These are phyloP conservation scores for Brachypalpus laphriformis DNA, from an alignment of 2,888 invertebrate species.

Conservation along the genomic window DNA sequence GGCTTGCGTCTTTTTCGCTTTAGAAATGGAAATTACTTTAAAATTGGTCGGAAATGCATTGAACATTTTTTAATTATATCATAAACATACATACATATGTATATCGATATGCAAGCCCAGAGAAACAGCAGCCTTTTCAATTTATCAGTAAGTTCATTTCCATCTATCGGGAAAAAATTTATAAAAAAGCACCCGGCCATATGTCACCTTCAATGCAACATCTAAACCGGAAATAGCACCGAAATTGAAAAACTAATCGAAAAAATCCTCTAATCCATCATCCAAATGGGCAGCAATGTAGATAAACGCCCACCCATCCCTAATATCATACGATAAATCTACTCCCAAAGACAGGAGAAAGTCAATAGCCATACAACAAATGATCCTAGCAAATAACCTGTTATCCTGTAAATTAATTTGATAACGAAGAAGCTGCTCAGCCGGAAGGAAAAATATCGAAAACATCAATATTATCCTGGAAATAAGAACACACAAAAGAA, in stretches of 20 bases:
- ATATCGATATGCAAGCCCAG: too few species aligned
- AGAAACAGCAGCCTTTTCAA: too few species aligned
- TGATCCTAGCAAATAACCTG: slow-evolving; percentile 54
- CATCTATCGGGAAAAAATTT: too few species aligned
- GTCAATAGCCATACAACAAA: slow-evolving; percentile 55
- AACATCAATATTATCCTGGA: slow-evolving; percentile 61
- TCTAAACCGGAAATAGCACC: slow-evolving; percentile 49
- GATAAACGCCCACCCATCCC: neutral
- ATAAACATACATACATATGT: too few species aligned
- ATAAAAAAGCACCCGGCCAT: slow-evolving; percentile 5
- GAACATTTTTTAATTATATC: too few species aligned
- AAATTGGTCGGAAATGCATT: too few species aligned
- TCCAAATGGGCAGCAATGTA: slow-evolving; percentile 17
- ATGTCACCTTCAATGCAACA: slow-evolving; percentile 32
- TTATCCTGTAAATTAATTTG: slow-evolving; percentile 70
- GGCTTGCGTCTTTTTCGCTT: too few species aligned
- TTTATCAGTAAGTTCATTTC: too few species aligned
- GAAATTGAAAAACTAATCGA: slow-evolving; percentile 72
- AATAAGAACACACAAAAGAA: slow-evolving; percentile 23
- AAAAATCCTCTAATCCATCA: slow-evolving; percentile 53
- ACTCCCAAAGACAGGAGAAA: slow-evolving; percentile 21
- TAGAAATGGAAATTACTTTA: too few species aligned
- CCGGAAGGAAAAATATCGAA: slow-evolving; percentile 30
- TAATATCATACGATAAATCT: slow-evolving; percentile 53
- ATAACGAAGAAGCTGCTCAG: slow-evolving; percentile 48